Conservation (phyloP, 2,888 invertebrate species). For the Drosophila rubida region DNA sequence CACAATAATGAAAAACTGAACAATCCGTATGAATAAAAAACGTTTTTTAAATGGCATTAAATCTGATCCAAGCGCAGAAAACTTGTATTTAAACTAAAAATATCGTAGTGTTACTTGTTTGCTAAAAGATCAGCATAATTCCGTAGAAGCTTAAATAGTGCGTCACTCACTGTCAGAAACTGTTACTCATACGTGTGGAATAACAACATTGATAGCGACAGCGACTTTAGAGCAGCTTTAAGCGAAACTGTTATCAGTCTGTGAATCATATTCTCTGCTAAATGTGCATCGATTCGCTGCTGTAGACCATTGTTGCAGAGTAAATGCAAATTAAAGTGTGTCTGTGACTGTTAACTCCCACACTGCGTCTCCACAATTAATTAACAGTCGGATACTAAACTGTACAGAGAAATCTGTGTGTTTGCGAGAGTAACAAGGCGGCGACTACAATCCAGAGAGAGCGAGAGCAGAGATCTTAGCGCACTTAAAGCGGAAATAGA, state of each 20-base stretch:
- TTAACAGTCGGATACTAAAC: conserved; percentile 54
- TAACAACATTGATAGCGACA: conserved; percentile 13
- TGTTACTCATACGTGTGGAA: conserved; percentile 9
- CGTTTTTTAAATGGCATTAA: conserved; percentile 8
- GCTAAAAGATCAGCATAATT: neutral
- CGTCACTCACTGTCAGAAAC: neutral
- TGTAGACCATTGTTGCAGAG: neutral
- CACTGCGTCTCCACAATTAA: conserved; percentile 39
- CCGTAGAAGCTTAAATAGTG: neutral
- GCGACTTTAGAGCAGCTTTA: conserved; percentile 1
- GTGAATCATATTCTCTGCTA: conserved; percentile 36
- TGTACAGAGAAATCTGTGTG: conserved; percentile 34
- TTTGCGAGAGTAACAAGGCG: conserved; percentile 8
- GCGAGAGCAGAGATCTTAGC: conserved; percentile 28
- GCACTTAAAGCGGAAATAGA: conserved; percentile 38
- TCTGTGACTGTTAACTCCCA: conserved; percentile 21
- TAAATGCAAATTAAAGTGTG: conserved; percentile 1
- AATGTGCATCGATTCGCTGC: conserved; percentile 7
- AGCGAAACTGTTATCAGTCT: conserved; percentile 24
- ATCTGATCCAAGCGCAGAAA: neutral
- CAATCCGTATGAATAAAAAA: neutral
- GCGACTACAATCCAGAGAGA: conserved; percentile 10
- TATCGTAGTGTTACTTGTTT: neutral
- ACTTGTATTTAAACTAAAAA: neutral
- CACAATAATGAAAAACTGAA: conserved; percentile 13